Evolutionary conservation across 2,113 vertebrate genomes (phyloP).

Genomic region (Chaetodon auriga): DNA sequence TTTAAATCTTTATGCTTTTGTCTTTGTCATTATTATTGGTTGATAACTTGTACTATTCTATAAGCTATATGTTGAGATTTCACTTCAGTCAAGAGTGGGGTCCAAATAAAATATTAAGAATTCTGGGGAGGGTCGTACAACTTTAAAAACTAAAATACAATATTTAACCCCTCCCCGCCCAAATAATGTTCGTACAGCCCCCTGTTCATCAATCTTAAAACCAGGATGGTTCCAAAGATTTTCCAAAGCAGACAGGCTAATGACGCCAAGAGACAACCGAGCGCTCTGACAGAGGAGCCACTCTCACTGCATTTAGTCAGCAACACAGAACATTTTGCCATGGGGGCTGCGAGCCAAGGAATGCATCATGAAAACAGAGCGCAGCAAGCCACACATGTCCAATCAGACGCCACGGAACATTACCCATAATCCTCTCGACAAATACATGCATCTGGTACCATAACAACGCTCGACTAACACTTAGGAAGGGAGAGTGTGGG

Average conservation of each 20-base stretch:
- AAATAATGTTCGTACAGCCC: background rate
- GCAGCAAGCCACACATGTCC: constrained; percentile 70
- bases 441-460: constrained; percentile 79
- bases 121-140: background rate
- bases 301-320: constrained; percentile 39
- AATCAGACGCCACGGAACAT: constrained; percentile 76
- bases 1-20: background rate
- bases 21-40: background rate
- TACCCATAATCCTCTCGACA: constrained; percentile 79
- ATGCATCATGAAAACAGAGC: constrained; percentile 70
- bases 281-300: constrained; percentile 40
- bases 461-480: constrained; percentile 75
- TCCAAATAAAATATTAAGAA: background rate
- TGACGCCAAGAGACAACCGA: constrained; percentile 30
- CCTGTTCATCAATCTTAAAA: background rate
- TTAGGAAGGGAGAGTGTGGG: constrained; percentile 74
- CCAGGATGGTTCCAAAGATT: background rate
- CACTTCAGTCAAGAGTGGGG: background rate
- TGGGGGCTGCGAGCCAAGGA: constrained; percentile 60
- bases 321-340: constrained; percentile 56
- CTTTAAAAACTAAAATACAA: background rate
- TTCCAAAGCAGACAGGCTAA: constrained; percentile 13
- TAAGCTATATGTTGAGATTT: background rate
- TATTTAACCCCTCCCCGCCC: background rate
- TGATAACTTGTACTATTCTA: background rate